Conservation (phyloP, 2,113 vertebrate genomes). For the Ovibos moschatus region DNA sequence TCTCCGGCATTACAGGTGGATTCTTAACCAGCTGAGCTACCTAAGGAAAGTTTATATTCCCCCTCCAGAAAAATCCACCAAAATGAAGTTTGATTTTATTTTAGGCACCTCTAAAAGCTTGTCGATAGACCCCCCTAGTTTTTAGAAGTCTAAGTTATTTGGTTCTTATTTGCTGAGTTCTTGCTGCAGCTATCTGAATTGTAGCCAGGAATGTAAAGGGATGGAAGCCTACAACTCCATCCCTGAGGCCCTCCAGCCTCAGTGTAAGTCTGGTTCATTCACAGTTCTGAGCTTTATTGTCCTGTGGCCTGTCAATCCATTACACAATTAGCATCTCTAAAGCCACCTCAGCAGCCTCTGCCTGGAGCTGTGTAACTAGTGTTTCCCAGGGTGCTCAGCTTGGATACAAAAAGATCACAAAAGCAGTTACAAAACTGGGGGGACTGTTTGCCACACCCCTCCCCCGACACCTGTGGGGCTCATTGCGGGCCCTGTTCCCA, state of each 20-base stretch:
- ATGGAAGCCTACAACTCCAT: neutral
- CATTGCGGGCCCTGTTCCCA: neutral
- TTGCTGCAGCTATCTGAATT: neutral
- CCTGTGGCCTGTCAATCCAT: constrained; percentile 54
- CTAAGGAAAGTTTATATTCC: neutral
- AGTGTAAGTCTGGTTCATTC: neutral
- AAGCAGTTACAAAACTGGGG: neutral
- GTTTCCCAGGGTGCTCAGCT: constrained; percentile 48
- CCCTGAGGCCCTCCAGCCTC: neutral
- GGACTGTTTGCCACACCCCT: neutral
- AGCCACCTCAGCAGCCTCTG: neutral
- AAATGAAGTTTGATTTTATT: constrained; percentile 20
- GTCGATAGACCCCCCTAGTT: neutral
- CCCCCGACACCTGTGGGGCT: neutral
- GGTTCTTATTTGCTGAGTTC: neutral
- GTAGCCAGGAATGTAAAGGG: constrained; percentile 8
- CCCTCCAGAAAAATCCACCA: neutral
- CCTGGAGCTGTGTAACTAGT: neutral
- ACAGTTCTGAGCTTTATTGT: constrained; percentile 36
- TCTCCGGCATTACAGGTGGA: neutral
- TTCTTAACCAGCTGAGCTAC: neutral
- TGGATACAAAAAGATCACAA: constrained; percentile 18
- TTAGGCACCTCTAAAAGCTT: neutral
- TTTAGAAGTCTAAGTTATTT: neutral
- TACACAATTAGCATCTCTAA: constrained; percentile 69